Evolutionary conservation across 2,797 vertebrate species (phyloP).

Genomic region (Orestias chungarensis): DNA sequence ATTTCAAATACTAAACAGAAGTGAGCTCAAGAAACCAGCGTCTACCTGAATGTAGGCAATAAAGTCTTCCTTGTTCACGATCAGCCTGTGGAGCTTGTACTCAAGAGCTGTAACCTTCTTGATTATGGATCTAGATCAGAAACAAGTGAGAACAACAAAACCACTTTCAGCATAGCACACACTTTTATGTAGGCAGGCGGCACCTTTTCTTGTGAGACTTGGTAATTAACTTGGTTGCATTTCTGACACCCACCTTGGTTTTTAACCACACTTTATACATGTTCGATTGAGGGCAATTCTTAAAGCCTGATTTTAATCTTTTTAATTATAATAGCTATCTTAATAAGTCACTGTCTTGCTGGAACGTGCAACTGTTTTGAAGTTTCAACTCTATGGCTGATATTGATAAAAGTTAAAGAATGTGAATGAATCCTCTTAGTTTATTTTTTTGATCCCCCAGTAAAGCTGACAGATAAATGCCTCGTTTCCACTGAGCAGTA

Average conservation of each 20-base stretch:
- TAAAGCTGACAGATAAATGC: too few species aligned
- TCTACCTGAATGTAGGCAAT: constrained; percentile 91
- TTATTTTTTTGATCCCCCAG: too few species aligned
- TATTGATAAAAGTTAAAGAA: too few species aligned
- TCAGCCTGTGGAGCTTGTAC: constrained; percentile 90
- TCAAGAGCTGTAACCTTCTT: constrained; percentile 90
- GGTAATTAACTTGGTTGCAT: neutral
- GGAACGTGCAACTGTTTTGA: too few species aligned
- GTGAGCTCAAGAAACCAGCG: neutral
- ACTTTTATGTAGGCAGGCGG: neutral
- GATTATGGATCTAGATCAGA: constrained; percentile 83
- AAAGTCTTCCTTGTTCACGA: constrained; percentile 91
- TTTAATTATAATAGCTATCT: too few species aligned
- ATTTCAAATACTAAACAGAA: neutral
- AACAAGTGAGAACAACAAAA: neutral
- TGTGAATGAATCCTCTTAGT: too few species aligned
- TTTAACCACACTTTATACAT: neutral
- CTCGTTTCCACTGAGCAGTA: too few species aligned
- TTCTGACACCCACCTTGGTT: neutral
- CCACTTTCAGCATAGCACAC: neutral
- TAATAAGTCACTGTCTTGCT: too few species aligned
- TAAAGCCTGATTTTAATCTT: neutral
- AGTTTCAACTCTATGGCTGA: too few species aligned
- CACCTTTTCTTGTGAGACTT: neutral
- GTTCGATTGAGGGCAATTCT: neutral